phyloP scores from a whole-genome alignment of 2,797 vertebrate species.

The Emydoidea blandingii region DNA sequence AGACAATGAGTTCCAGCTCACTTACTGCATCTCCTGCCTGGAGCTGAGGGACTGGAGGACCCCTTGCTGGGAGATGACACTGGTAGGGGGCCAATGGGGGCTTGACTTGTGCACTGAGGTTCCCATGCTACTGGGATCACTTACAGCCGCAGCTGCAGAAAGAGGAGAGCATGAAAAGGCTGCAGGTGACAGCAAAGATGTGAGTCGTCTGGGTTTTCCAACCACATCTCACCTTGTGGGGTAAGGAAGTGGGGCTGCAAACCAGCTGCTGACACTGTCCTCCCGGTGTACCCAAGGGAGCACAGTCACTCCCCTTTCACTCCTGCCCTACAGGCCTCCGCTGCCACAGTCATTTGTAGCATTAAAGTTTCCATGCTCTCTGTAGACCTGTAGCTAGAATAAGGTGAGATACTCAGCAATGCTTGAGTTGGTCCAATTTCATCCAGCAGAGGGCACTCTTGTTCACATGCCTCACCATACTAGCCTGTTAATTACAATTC shows the following conservation, averaged over 20 bases:
- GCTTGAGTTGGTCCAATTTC: not conserved
- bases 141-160: not conserved
- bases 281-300: not conserved
- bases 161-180: not conserved
- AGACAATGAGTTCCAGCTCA: not conserved
- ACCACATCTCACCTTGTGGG: accelerated
- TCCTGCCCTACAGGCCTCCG: not conserved
- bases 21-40: not conserved
- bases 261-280: not conserved
- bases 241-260: not conserved
- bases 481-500: not conserved
- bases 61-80: not conserved
- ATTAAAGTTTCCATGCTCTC: accelerated
- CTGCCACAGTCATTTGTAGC: not conserved
- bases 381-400: not conserved
- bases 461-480: not conserved
- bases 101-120: not conserved
- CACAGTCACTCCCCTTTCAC: accelerated
- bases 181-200: not conserved
- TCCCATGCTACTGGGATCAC: not conserved
- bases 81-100: not conserved
- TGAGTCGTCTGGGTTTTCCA: not conserved
- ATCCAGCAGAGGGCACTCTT: not conserved
- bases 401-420: not conserved
- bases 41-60: accelerated